phyloP scores from a whole-genome alignment of 2,113 vertebrate species.

The Hirundichthys speculiger region DNA sequence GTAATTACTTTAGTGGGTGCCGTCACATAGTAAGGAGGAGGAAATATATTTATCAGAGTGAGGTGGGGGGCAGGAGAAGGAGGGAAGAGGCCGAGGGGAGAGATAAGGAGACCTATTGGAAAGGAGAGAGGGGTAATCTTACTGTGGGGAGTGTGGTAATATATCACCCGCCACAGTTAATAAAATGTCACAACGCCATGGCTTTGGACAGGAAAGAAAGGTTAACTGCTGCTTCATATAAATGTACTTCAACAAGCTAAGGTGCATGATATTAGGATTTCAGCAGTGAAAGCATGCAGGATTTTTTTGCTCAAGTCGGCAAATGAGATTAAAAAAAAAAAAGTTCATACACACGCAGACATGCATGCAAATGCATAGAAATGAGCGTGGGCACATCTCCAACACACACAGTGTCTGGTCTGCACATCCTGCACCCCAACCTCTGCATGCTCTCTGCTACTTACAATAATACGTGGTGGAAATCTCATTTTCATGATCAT shows the following conservation, averaged over 20 bases:
- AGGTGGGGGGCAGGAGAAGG: slow-evolving; percentile 1
- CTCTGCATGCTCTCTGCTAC: slow-evolving; percentile 26
- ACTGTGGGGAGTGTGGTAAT: slow-evolving; percentile 69
- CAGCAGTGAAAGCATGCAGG: not conserved
- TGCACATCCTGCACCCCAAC: slow-evolving; percentile 23
- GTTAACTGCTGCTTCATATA: slow-evolving; percentile 76
- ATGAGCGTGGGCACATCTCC: not conserved
- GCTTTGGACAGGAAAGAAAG: slow-evolving; percentile 67
- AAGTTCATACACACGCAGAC: not conserved
- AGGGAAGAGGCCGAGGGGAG: slow-evolving; percentile 11
- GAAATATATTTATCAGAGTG: slow-evolving; percentile 6
- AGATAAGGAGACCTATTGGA: slow-evolving; percentile 34
- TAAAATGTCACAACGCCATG: slow-evolving; percentile 68
- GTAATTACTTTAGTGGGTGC: slow-evolving; percentile 50
- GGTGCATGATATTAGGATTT: slow-evolving; percentile 42
- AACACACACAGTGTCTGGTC: slow-evolving; percentile 1
- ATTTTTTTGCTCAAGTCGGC: slow-evolving; percentile 10
- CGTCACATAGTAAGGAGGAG: slow-evolving; percentile 10
- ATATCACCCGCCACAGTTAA: slow-evolving; percentile 77
- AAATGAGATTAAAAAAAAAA: slow-evolving; percentile 21
- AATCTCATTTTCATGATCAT: slow-evolving; percentile 51
- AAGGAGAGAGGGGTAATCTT: slow-evolving; percentile 61
- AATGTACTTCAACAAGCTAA: slow-evolving; percentile 63
- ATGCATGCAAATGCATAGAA: slow-evolving; percentile 10
- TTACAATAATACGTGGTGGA: slow-evolving; percentile 46